Conservation (phyloP, 2,113 vertebrate species). For the Tachycineta bicolor region DNA sequence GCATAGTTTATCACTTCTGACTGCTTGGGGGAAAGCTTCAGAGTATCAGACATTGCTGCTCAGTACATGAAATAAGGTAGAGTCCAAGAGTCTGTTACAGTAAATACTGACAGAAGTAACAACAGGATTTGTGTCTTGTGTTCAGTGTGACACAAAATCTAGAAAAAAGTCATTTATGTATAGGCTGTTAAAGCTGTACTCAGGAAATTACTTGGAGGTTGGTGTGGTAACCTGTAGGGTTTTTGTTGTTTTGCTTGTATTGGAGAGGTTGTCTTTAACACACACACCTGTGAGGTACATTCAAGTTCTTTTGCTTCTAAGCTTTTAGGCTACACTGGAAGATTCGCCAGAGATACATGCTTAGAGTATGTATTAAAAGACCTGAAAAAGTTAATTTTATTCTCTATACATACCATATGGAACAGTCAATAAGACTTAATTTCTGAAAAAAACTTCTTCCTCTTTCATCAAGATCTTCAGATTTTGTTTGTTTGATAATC, state of each 20-base stretch:
- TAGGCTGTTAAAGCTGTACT: not conserved
- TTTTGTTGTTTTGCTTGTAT: not conserved
- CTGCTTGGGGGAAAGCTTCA: not conserved
- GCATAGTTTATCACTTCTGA: not conserved
- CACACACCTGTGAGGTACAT: not conserved
- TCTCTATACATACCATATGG: not conserved
- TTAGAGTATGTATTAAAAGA: not conserved
- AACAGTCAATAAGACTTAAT: not conserved
- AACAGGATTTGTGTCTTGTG: not conserved
- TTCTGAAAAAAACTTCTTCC: not conserved
- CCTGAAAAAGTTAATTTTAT: not conserved
- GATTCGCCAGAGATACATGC: not conserved
- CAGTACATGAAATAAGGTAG: not conserved
- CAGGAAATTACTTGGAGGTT: not conserved
- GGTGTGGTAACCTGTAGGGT: not conserved
- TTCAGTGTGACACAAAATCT: not conserved
- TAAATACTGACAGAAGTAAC: not conserved
- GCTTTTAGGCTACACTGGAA: not conserved
- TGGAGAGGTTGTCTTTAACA: not conserved
- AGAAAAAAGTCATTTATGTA: rapidly evolving
- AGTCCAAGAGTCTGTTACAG: not conserved
- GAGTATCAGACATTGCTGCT: not conserved
- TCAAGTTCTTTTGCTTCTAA: not conserved
- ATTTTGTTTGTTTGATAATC: not conserved
- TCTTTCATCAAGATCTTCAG: not conserved